Conservation (phyloP, 2,888 invertebrate genomes). For the Electrophaes corylata region DNA sequence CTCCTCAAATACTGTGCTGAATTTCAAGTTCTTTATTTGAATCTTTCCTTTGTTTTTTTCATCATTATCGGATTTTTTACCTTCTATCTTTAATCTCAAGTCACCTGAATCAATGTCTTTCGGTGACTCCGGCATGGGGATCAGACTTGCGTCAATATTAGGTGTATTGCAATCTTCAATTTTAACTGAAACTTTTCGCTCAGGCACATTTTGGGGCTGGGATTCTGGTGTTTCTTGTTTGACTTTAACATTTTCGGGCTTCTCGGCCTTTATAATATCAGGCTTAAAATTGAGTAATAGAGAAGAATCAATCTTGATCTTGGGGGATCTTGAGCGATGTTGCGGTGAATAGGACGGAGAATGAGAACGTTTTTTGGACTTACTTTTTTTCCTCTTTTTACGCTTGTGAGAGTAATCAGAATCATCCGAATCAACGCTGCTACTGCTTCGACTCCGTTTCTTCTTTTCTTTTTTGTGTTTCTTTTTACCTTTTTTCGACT, state of each 20-base stretch:
- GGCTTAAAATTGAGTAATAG: conserved; percentile 36
- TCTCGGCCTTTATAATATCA: conserved; percentile 49
- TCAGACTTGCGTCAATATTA: conserved; percentile 59
- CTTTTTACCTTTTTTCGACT: conserved; percentile 83
- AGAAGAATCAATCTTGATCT: conserved; percentile 52
- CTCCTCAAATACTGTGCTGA: conserved; percentile 87
- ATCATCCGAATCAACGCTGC: conserved; percentile 66
- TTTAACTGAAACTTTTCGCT: conserved; percentile 51
- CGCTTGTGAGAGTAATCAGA: conserved; percentile 81
- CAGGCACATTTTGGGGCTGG: conserved; percentile 44
- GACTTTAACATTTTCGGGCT: conserved; percentile 45
- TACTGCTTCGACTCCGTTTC: conserved; percentile 74
- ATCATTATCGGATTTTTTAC: conserved; percentile 54
- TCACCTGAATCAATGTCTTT: conserved; percentile 57
- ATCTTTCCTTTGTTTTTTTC: conserved; percentile 84
- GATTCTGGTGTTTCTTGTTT: conserved; percentile 48
- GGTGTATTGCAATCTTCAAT: conserved; percentile 47
- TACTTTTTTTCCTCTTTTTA: conserved; percentile 85
- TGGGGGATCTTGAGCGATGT: conserved; percentile 57
- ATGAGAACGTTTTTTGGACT: conserved; percentile 62
- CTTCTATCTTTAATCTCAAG: conserved; percentile 52
- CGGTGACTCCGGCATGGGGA: conserved; percentile 74
- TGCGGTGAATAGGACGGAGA: conserved; percentile 56
- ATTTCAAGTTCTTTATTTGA: conserved; percentile 87
- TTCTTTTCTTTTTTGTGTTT: conserved; percentile 86